Evolutionary conservation across 2,113 vertebrate species (phyloP).

Genomic region (Chiloscyllium plagiosum): DNA sequence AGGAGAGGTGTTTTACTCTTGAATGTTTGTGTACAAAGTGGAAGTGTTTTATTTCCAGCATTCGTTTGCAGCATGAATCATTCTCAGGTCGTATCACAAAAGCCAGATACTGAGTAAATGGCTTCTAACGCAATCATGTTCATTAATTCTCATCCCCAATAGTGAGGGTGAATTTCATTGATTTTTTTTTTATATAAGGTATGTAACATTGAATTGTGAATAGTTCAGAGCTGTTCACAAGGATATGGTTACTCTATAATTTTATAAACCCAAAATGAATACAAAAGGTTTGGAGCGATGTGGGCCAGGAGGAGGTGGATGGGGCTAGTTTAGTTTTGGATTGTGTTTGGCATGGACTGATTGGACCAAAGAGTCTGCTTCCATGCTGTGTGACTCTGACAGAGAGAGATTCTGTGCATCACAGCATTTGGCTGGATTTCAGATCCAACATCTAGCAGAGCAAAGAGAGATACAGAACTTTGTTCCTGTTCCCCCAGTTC

Average conservation of each 20-base stretch:
- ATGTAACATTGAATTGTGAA: background rate
- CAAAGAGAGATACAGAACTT: background rate
- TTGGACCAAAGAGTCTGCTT: too few species aligned
- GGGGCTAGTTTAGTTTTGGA: too few species aligned
- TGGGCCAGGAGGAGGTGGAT: too few species aligned
- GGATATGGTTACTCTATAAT: background rate
- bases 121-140: background rate
- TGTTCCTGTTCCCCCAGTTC: background rate
- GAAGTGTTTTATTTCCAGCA: background rate
- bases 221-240: background rate
- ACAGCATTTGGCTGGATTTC: background rate
- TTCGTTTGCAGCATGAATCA: background rate
- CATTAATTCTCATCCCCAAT: background rate
- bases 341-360: too few species aligned
- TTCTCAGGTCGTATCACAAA: background rate
- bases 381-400: too few species aligned
- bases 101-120: background rate
- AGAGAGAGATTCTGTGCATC: background rate
- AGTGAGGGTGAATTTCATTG: background rate
- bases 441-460: background rate
- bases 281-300: too few species aligned
- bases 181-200: background rate
- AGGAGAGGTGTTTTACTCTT: background rate
- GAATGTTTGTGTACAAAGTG: background rate
- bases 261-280: background rate